Evolutionary conservation across 92 coral and sea anemone genomes (phyloP).

Genomic region (Porites lobata): DNA sequence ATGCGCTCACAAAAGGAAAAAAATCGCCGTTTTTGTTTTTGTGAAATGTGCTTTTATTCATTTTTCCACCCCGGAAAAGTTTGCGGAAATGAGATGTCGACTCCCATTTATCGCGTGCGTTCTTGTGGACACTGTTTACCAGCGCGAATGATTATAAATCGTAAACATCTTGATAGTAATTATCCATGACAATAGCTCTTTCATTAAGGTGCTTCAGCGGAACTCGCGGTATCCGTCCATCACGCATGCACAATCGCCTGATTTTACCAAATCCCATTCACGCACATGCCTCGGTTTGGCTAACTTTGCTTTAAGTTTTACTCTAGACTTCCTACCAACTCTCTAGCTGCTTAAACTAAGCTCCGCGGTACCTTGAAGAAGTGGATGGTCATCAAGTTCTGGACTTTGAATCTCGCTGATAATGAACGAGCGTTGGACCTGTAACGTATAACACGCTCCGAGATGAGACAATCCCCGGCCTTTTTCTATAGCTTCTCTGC

Average conservation of each 20-base stretch:
- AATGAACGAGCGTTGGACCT: too few species aligned
- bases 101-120: slow-evolving; percentile 21
- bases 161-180: neutral
- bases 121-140: neutral
- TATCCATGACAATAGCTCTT: slow-evolving; percentile 8
- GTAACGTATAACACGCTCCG: neutral
- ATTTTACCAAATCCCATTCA: neutral
- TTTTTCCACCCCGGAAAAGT: neutral
- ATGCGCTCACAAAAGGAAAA: neutral
- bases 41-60: too few species aligned
- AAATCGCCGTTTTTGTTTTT: neutral
- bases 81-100: slow-evolving; percentile 6
- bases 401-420: neutral
- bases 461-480: neutral
- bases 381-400: neutral
- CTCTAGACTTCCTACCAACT: neutral
- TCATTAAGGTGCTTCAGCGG: neutral
- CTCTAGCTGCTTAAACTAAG: neutral
- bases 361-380: neutral
- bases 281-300: neutral
- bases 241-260: neutral
- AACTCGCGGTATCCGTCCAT: neutral
- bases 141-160: neutral
- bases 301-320: neutral
- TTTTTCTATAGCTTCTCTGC: neutral